Conservation (phyloP, 2,797 vertebrate species). For the Bovichtus variegatus region DNA sequence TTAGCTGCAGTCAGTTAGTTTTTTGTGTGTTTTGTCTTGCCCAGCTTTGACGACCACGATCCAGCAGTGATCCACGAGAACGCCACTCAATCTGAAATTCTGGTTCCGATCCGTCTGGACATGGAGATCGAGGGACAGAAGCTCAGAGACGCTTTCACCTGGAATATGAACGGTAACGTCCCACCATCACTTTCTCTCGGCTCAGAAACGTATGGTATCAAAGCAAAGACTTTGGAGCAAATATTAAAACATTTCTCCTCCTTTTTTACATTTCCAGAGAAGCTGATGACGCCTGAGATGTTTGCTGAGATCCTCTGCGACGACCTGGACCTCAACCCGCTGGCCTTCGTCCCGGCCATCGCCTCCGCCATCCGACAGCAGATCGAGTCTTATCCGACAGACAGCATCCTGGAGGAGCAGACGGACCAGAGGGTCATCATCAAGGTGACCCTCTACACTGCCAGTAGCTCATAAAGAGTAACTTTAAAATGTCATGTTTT, state of each 20-base stretch:
- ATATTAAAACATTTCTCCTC: background rate
- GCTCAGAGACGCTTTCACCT: slow-evolving; percentile 96
- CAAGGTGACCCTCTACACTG: slow-evolving; percentile 82
- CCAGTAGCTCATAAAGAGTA: background rate
- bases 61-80: slow-evolving; percentile 99
- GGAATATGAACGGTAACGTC: slow-evolving; percentile 96
- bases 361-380: slow-evolving; percentile 97
- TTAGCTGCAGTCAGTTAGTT: background rate
- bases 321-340: slow-evolving; percentile 95
- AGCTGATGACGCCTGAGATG: slow-evolving; percentile 99
- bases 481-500: background rate
- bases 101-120: slow-evolving; percentile 96
- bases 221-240: background rate
- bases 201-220: background rate
- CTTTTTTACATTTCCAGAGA: slow-evolving; percentile 83
- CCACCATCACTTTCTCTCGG: background rate
- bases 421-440: slow-evolving; percentile 98
- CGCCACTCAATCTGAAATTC: slow-evolving; percentile 94
- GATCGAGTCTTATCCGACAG: slow-evolving; percentile 96
- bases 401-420: slow-evolving; percentile 97
- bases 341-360: slow-evolving; percentile 97
- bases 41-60: slow-evolving; percentile 97
- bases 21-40: background rate
- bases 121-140: slow-evolving; percentile 99
- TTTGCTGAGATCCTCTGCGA: slow-evolving; percentile 98